These are phyloP conservation scores for Pollimyrus isidori DNA, from an alignment of 2,113 vertebrate genomes.

Conservation along the genomic window DNA sequence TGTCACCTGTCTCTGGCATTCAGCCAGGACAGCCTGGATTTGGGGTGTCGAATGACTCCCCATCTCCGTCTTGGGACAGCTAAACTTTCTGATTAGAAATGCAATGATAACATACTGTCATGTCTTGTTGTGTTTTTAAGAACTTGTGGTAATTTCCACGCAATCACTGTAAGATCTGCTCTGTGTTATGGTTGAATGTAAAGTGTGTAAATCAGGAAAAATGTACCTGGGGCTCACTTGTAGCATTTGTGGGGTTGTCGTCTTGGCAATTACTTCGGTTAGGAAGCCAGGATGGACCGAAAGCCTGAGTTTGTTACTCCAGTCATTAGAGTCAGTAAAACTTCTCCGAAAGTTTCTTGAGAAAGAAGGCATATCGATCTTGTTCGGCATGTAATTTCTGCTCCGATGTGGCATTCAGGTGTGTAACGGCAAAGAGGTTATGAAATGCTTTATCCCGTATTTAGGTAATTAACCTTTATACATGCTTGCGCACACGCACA, in stretches of 20 bases:
- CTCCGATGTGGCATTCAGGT: not conserved
- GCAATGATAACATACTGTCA: not conserved
- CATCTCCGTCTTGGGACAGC: not conserved
- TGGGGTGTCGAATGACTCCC: slow-evolving; percentile 5
- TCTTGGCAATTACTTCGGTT: not conserved
- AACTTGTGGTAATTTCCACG: not conserved
- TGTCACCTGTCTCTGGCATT: slow-evolving; percentile 46
- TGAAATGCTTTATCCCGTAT: slow-evolving; percentile 14
- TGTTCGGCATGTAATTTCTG: not conserved
- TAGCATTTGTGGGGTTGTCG: not conserved
- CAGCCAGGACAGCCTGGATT: slow-evolving; percentile 11
- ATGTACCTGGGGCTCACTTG: not conserved
- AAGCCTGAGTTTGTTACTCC: not conserved
- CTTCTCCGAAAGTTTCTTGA: not conserved
- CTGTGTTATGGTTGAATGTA: not conserved
- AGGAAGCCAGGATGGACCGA: not conserved
- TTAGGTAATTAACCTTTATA: slow-evolving; percentile 23
- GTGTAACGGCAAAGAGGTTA: not conserved
- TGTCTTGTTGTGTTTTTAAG: not conserved
- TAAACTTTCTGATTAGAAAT: not conserved
- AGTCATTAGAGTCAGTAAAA: not conserved
- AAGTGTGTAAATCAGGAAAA: not conserved
- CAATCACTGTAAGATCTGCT: not conserved
- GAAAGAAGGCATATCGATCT: not conserved
- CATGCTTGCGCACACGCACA: not conserved